Conservation (phyloP, 2,888 invertebrate species). For the Perizoma affinitatum region DNA sequence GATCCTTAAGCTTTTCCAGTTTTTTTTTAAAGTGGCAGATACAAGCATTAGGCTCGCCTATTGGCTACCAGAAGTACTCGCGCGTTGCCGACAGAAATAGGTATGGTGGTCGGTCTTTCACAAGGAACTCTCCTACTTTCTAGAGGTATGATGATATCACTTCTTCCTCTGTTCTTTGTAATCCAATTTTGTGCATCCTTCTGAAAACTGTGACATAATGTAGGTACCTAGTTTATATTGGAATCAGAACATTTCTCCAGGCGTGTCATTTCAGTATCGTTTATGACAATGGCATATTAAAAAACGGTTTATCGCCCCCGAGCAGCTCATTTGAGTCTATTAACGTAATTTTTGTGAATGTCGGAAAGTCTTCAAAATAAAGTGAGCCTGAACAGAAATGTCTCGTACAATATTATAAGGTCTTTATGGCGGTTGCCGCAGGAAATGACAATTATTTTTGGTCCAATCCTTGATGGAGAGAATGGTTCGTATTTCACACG, state of each 20-base stretch:
- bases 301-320: conserved; percentile 41
- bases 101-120: too few relatives aligned
- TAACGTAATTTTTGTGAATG: conserved; percentile 54
- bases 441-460: conserved; percentile 84
- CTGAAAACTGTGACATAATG: too few relatives aligned
- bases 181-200: too few relatives aligned
- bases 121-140: too few relatives aligned
- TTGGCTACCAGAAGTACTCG: too few relatives aligned
- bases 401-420: conserved; percentile 43
- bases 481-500: conserved; percentile 80
- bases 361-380: conserved; percentile 49
- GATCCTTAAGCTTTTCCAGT: too few relatives aligned
- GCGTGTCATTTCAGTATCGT: conserved; percentile 25
- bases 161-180: too few relatives aligned
- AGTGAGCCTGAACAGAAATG: conserved; percentile 38
- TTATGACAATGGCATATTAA: conserved; percentile 28
- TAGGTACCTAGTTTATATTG: too few relatives aligned
- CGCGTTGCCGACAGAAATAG: too few relatives aligned
- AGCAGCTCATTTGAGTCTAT: conserved; percentile 56
- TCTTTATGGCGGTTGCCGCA: conserved; percentile 68
- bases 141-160: too few relatives aligned
- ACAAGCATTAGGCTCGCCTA: too few relatives aligned
- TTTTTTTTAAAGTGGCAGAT: too few relatives aligned
- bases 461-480: conserved; percentile 70
- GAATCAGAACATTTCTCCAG: conserved; percentile 20